Percentiles rank a stretch among this genome's conserved stretches.
phyloP scores from a whole-genome alignment of 2,113 vertebrate genomes.

The Pimephales promelas region DNA sequence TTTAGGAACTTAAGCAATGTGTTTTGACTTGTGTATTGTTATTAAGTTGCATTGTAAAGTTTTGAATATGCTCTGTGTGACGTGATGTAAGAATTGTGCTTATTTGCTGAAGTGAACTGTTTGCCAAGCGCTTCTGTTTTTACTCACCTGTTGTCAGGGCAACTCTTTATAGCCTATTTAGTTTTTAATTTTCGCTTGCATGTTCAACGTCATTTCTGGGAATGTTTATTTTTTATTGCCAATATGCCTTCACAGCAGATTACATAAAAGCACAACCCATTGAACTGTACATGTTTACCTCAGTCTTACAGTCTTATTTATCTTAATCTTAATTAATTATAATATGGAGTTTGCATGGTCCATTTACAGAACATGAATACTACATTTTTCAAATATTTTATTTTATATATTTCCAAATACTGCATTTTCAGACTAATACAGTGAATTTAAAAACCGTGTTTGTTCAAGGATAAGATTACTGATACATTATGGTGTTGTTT shows the following conservation, averaged over 20 bases:
- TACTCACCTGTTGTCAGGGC: neutral
- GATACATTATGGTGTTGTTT: neutral
- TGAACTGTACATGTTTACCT: neutral
- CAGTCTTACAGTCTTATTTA: no score
- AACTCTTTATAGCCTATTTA: neutral
- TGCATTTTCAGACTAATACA: neutral
- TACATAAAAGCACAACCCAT: neutral
- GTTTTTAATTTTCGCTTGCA: neutral
- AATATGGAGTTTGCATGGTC: neutral
- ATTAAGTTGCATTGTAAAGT: neutral
- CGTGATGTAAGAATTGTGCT: neutral
- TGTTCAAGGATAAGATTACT: neutral
- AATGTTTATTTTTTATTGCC: neutral
- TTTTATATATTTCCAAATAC: neutral
- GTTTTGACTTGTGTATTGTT: neutral
- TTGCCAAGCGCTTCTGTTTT: slow-evolving; percentile 4
- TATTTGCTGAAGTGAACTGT: neutral
- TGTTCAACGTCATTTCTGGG: neutral
- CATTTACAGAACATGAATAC: neutral
- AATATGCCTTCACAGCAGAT: neutral
- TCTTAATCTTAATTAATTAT: neutral
- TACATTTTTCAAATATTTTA: neutral
- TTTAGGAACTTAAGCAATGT: neutral
- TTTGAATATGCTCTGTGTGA: neutral
- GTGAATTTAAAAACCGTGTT: neutral